Percentiles rank a stretch among this genome's conserved stretches.
Evolutionary conservation across 2,888 invertebrate species (phyloP).

Genomic region (Trissonchulus sp.): DNA sequence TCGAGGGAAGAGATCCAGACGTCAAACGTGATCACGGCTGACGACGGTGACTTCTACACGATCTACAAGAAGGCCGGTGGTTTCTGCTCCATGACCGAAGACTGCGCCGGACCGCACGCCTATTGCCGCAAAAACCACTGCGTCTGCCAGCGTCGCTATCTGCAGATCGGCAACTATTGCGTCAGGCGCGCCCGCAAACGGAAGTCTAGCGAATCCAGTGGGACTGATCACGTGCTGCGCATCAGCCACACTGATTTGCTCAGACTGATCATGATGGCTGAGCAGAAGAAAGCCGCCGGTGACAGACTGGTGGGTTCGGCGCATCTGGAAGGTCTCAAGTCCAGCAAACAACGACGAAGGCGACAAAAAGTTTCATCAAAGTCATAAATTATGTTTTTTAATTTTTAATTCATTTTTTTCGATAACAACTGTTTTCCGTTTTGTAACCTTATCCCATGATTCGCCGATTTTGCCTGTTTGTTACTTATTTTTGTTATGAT

Average conservation of each 20-base stretch:
- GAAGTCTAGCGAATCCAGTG: background rate
- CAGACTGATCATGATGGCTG: background rate
- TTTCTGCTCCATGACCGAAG: background rate
- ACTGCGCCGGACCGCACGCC: background rate
- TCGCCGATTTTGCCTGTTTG: too few species aligned
- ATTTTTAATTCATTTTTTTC: too few species aligned
- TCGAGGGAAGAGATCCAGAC: background rate
- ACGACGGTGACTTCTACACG: background rate
- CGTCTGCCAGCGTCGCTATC: background rate
- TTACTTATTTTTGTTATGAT: too few species aligned
- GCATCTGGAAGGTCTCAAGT: background rate
- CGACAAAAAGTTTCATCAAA: background rate
- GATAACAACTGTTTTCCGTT: too few species aligned
- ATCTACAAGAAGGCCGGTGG: background rate
- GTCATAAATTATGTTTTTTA: background rate
- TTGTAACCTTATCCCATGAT: too few species aligned
- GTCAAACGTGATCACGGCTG: background rate
- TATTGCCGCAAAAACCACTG: background rate
- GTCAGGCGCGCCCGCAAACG: background rate
- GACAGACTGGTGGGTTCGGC: too few species aligned
- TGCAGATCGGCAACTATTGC: background rate
- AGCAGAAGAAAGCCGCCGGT: background rate
- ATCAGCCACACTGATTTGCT: background rate
- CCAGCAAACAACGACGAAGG: background rate
- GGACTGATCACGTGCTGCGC: background rate